Evolutionary conservation across 2,113 vertebrate genomes (phyloP).

Genomic region (Tragelaphus scriptus): DNA sequence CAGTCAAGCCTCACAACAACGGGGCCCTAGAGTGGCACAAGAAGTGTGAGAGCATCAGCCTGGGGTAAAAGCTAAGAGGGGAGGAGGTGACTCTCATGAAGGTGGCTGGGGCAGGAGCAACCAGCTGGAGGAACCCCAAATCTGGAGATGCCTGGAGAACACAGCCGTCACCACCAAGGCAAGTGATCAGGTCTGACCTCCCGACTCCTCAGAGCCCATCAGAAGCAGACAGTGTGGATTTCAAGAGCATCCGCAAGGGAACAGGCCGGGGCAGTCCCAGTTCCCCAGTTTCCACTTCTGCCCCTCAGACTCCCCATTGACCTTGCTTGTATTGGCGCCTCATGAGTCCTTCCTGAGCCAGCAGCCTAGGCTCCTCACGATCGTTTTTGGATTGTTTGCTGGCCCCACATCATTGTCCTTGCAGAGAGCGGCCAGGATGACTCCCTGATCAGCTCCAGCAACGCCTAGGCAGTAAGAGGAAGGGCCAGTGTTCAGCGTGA

Average conservation of each 20-base stretch:
- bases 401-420: neutral
- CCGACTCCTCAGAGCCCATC: neutral
- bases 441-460: neutral
- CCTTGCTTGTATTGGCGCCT: neutral
- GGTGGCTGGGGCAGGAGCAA: neutral
- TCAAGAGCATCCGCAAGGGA: neutral
- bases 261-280: neutral
- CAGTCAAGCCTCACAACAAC: too few relatives aligned
- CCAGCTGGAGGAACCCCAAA: neutral
- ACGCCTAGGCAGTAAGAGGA: neutral
- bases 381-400: neutral
- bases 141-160: neutral
- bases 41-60: too few relatives aligned
- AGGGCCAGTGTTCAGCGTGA: accelerated
- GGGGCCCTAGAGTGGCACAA: accelerated
- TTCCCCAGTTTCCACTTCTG: neutral
- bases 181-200: neutral
- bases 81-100: constrained; percentile 2
- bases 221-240: neutral
- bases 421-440: neutral
- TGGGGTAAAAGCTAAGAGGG: neutral
- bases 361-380: neutral
- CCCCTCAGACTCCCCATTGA: neutral
- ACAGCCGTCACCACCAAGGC: neutral
- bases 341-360: accelerated